Evolutionary conservation across 2,113 vertebrate species (phyloP).

Genomic region (Alligator mississippiensis): DNA sequence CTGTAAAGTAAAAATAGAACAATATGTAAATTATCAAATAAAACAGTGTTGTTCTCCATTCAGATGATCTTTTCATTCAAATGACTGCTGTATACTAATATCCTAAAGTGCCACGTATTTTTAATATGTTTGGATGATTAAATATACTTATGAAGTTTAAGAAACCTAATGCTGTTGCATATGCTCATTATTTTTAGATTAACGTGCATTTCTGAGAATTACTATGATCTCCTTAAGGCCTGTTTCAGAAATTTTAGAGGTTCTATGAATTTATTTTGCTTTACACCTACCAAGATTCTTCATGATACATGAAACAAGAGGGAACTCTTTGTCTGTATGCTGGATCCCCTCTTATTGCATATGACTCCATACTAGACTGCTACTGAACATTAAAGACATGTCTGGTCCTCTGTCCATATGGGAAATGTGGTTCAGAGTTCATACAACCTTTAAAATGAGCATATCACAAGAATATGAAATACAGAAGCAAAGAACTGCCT

Average conservation of each 20-base stretch:
- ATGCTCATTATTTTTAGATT: not conserved
- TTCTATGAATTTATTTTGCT: not conserved
- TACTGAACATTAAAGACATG: not conserved
- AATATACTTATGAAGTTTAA: not conserved
- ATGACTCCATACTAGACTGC: not conserved
- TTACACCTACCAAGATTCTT: not conserved
- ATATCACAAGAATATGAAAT: not conserved
- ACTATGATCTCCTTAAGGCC: not conserved
- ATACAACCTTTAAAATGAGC: not conserved
- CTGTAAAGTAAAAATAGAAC: slow-evolving; percentile 32
- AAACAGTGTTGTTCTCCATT: not conserved
- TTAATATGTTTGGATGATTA: slow-evolving; percentile 6
- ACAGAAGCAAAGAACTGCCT: not conserved
- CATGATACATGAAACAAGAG: not conserved
- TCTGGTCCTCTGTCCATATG: not conserved
- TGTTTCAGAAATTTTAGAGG: not conserved
- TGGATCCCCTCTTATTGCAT: not conserved
- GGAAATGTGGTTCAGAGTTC: not conserved
- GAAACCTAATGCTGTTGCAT: not conserved
- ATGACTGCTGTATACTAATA: slow-evolving; percentile 7
- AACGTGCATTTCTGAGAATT: not conserved
- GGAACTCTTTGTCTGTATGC: not conserved
- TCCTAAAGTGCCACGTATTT: not conserved
- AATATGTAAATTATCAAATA: slow-evolving; percentile 3
- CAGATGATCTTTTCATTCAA: not conserved